These are phyloP conservation scores for Tauraco erythrolophus DNA, from an alignment of 2,113 vertebrate genomes.

Conservation along the genomic window DNA sequence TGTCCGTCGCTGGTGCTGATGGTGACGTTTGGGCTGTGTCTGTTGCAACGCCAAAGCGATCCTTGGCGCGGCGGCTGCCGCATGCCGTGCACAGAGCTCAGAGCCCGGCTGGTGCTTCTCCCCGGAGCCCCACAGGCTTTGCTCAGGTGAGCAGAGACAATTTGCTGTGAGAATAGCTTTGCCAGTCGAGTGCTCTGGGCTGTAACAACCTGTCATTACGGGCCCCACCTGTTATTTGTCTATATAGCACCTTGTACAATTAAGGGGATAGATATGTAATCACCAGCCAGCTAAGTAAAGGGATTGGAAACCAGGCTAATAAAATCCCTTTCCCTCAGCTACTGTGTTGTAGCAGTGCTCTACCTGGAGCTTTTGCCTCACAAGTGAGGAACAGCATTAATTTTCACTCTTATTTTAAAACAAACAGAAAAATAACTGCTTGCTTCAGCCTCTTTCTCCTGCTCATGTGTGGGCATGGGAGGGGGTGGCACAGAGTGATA, in stretches of 20 bases:
- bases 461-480: neutral
- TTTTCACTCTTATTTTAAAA: conserved; percentile 10
- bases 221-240: conserved; percentile 32
- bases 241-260: conserved; percentile 9
- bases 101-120: neutral
- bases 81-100: accelerated
- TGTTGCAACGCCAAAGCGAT: neutral
- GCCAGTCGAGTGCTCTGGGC: neutral
- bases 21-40: neutral
- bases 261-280: conserved; percentile 31
- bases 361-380: neutral
- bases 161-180: conserved; percentile 3
- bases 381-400: neutral
- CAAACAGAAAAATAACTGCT: neutral
- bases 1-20: neutral
- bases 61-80: accelerated
- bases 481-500: neutral
- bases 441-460: neutral
- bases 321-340: neutral
- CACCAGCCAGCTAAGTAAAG: conserved; percentile 19
- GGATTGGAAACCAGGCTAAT: conserved; percentile 14
- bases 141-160: conserved; percentile 33
- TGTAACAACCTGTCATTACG: neutral
- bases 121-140: neutral
- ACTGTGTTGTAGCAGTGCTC: neutral